phyloP scores from a whole-genome alignment of 2,888 invertebrate species.

The Noctua comes region DNA sequence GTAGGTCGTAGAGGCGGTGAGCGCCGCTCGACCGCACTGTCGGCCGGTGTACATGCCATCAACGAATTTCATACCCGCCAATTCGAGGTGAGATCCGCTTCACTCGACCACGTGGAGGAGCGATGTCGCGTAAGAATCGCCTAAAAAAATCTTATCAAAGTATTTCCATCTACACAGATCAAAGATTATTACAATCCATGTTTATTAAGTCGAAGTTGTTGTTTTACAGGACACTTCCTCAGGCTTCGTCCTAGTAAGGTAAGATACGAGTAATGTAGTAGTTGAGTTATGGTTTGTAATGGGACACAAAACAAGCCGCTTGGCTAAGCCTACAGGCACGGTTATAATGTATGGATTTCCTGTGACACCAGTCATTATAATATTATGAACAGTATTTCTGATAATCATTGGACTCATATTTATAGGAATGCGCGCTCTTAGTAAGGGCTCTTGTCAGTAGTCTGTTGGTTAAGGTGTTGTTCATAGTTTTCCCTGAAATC shows the following conservation, averaged over 20 bases:
- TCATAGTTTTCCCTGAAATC: background rate
- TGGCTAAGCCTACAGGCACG: slow-evolving; percentile 2
- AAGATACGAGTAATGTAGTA: background rate
- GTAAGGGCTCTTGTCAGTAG: background rate
- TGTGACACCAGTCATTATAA: slow-evolving; percentile 1
- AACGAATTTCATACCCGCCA: no score
- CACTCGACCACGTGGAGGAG: no score
- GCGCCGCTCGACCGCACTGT: no score
- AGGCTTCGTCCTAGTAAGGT: background rate
- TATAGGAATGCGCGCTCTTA: no score
- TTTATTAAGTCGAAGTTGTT: background rate
- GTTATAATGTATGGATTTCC: slow-evolving; percentile 17
- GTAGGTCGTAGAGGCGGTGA: no score
- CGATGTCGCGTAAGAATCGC: background rate
- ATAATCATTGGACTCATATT: background rate
- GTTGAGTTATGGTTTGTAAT: slow-evolving; percentile 17
- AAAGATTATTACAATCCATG: background rate
- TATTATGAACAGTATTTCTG: background rate
- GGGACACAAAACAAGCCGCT: slow-evolving; percentile 4
- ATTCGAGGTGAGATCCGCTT: no score
- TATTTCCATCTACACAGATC: background rate
- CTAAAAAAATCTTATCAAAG: background rate
- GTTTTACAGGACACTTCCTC: slow-evolving; percentile 7
- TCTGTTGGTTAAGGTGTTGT: background rate
- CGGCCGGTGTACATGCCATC: no score